phyloP scores from a whole-genome alignment of 2,888 invertebrate genomes.

The Agonum fuliginosum region DNA sequence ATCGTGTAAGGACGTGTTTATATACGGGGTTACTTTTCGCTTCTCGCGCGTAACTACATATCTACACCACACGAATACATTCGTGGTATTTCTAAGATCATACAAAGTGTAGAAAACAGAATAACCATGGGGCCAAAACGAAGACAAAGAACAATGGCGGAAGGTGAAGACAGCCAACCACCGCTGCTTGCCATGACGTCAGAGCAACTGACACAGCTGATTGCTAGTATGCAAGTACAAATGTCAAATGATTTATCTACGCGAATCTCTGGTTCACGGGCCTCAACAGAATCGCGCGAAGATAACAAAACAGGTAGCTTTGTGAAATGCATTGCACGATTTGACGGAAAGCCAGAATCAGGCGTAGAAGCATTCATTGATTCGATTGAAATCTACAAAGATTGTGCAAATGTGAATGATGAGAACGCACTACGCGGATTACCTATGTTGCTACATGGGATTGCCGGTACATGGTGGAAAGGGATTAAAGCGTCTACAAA shows the following conservation, averaged over 20 bases:
- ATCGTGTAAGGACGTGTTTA: background rate
- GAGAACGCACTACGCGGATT: too few relatives aligned
- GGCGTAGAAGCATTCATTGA: conserved; percentile 11
- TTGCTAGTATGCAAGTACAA: background rate
- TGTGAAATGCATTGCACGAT: conserved; percentile 8
- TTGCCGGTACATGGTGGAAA: conserved; percentile 61
- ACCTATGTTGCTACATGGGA: conserved; percentile 56
- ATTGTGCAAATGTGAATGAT: conserved; percentile 51
- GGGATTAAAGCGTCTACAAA: conserved; percentile 48
- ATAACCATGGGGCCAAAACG: background rate
- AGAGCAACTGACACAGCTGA: background rate
- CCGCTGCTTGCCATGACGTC: background rate
- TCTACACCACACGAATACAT: background rate
- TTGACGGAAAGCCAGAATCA: background rate
- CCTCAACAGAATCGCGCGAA: background rate
- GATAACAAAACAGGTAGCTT: background rate
- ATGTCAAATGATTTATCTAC: too few relatives aligned
- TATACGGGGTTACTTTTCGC: background rate
- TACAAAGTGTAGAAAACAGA: background rate
- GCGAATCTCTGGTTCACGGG: too few relatives aligned
- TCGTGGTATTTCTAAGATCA: background rate
- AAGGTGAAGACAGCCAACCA: too few relatives aligned
- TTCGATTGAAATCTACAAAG: conserved; percentile 23
- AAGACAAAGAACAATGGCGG: too few relatives aligned
- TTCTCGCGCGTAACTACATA: background rate